These are phyloP conservation scores for Diorhabda carinulata DNA, from an alignment of 1,140 invertebrate species.

Conservation along the genomic window DNA sequence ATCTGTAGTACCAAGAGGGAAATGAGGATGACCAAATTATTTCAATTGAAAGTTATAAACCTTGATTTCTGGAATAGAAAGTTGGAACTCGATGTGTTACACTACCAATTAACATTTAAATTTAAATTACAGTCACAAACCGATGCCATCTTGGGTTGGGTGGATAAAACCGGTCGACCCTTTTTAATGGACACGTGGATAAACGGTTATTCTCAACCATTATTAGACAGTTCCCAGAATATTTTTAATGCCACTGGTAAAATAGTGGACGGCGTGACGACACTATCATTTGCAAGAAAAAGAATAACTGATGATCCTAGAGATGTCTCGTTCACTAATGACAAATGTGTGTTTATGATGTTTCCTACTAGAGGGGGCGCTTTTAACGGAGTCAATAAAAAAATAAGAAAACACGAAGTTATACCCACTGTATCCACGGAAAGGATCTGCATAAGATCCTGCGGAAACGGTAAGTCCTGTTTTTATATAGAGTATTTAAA, in stretches of 20 bases:
- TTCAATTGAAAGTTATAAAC: no score
- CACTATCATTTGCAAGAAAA: constrained; percentile 75
- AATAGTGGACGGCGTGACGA: constrained; percentile 72
- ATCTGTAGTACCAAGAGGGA: no score
- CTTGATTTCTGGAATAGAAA: no score
- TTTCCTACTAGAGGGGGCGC: constrained; percentile 81
- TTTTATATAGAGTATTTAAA: neutral
- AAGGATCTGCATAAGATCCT: constrained; percentile 79
- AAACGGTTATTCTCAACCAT: constrained; percentile 69
- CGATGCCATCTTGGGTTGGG: constrained; percentile 83
- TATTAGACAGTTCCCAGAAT: constrained; percentile 73
- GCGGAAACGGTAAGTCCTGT: constrained; percentile 55
- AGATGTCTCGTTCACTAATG: constrained; percentile 80
- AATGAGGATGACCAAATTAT: no score
- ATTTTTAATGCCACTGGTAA: constrained; percentile 66
- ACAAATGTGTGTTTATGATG: constrained; percentile 81
- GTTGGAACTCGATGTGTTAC: no score
- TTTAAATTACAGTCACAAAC: constrained; percentile 69
- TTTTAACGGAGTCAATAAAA: constrained; percentile 80
- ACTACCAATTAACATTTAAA: no score
- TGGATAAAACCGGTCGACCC: constrained; percentile 70
- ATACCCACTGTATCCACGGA: constrained; percentile 74
- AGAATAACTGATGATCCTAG: constrained; percentile 72
- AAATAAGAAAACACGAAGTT: constrained; percentile 75
- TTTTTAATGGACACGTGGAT: constrained; percentile 90